These are phyloP conservation scores for Melipona bicolor DNA, from an alignment of 2,888 invertebrate genomes.

Conservation along the genomic window DNA sequence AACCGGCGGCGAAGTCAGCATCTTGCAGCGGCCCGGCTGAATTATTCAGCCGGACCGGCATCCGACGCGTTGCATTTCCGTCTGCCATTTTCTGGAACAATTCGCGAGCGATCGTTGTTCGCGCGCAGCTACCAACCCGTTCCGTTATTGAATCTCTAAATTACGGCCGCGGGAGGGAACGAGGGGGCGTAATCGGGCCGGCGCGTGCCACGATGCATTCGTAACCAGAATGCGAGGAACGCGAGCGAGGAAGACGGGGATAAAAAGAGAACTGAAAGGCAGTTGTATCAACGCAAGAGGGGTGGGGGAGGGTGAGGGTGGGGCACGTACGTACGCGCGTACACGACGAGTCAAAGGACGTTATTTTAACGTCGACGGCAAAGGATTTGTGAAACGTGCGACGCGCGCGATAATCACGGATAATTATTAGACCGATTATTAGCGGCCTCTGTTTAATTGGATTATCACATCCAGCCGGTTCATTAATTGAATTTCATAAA, in stretches of 20 bases:
- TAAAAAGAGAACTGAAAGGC: background rate
- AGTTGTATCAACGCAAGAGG: constrained; percentile 5
- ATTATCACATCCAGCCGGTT: constrained; percentile 2
- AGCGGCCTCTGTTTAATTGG: constrained; percentile 41
- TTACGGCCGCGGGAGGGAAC: constrained; percentile 37
- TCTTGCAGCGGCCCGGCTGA: background rate
- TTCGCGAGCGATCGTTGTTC: constrained; percentile 31
- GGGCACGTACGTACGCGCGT: no score
- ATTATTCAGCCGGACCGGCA: background rate
- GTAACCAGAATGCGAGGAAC: background rate
- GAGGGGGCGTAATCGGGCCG: constrained; percentile 1
- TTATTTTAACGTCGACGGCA: constrained; percentile 17
- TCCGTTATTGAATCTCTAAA: constrained; percentile 45
- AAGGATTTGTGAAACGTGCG: constrained; percentile 26
- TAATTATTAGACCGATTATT: constrained; percentile 48
- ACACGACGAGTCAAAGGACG: background rate
- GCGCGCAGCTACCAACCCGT: constrained; percentile 14
- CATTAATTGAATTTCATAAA: background rate
- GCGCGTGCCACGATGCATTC: constrained; percentile 18
- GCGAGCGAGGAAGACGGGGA: background rate
- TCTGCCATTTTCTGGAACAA: constrained; percentile 22
- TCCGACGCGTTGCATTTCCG: constrained; percentile 15
- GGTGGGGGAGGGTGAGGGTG: no score
- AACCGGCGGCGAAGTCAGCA: background rate
- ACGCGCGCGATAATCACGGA: constrained; percentile 26